A percentile compares a stretch with the other conserved stretches of the same genome.
These are phyloP conservation scores for Chelonus formosanus DNA, from an alignment of 2,888 invertebrate species.

Conservation along the genomic window DNA sequence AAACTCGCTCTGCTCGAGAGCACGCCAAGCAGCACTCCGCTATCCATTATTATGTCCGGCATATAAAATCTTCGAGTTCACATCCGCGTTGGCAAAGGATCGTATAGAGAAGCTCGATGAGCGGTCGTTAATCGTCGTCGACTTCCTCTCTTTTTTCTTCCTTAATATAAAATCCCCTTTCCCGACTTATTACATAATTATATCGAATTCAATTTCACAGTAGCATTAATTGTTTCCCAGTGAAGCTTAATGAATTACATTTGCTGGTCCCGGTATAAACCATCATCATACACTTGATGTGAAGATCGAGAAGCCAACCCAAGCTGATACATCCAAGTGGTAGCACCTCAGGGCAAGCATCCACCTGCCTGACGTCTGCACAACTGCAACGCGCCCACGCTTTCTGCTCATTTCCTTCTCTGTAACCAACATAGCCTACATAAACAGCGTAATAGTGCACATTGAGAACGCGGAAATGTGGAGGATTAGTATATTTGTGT, in stretches of 20 bases:
- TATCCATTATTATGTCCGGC: conserved; percentile 53
- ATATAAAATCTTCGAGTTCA: conserved; percentile 48
- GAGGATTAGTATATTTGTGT: conserved; percentile 11
- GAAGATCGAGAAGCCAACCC: conserved; percentile 1
- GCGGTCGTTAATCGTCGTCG: conserved; percentile 48
- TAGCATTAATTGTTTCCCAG: conserved; percentile 18
- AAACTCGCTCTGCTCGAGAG: conserved; percentile 38
- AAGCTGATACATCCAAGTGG: conserved; percentile 42
- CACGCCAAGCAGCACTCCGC: conserved; percentile 39
- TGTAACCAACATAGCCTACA: background rate
- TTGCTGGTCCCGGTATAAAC: background rate
- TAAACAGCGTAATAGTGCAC: conserved; percentile 20
- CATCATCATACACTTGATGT: conserved; percentile 16
- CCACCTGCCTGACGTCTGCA: conserved; percentile 55
- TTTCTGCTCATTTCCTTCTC: conserved; percentile 7
- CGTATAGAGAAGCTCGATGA: conserved; percentile 36
- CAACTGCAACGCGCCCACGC: conserved; percentile 32
- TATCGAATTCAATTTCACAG: conserved; percentile 25
- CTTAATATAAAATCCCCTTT: conserved; percentile 10
- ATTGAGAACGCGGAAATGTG: conserved; percentile 28
- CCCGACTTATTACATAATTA: conserved; percentile 19
- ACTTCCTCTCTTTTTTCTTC: conserved; percentile 36
- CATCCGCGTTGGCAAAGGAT: conserved; percentile 42
- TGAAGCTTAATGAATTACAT: too few species aligned
- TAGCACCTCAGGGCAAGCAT: conserved; percentile 56